Conservation (phyloP, 1,140 invertebrate species). For the Lanistes nyassanus region DNA sequence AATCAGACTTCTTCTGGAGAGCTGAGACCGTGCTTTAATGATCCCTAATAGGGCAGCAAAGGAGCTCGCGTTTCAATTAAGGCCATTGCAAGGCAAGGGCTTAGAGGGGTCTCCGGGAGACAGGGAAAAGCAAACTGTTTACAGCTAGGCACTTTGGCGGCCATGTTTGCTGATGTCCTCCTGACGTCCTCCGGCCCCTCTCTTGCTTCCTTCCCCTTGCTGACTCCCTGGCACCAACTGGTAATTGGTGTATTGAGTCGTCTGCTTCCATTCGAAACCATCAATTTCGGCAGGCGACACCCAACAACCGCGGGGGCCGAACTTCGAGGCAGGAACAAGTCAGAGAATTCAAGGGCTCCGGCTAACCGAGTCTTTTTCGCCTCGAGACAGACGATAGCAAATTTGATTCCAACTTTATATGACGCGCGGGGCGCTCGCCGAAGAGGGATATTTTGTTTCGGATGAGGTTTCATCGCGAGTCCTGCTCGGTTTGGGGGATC, state of each 20-base stretch:
- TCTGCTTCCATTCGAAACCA: conserved; percentile 30
- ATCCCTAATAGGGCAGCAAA: conserved; percentile 28
- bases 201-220: conserved; percentile 9
- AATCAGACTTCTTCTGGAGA: conserved; percentile 14
- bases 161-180: conserved; percentile 28
- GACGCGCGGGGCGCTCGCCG: neutral
- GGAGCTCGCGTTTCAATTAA: conserved; percentile 29
- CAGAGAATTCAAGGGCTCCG: conserved; percentile 23
- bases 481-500: conserved; percentile 3
- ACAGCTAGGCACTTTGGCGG: conserved; percentile 27
- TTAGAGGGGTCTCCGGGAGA: neutral
- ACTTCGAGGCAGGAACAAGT: conserved; percentile 10
- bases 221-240: conserved; percentile 16
- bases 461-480: conserved; percentile 26
- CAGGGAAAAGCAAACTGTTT: conserved; percentile 17
- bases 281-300: conserved; percentile 28
- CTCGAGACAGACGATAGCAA: conserved; percentile 27
- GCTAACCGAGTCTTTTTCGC: conserved; percentile 24
- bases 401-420: conserved; percentile 31
- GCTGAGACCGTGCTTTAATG: conserved; percentile 23
- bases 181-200: conserved; percentile 18
- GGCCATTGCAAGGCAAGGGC: neutral
- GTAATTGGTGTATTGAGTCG: conserved; percentile 31
- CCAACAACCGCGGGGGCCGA: conserved; percentile 25
- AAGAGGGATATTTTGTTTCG: conserved; percentile 23